Base-by-base conservation (phyloP, 2,888 invertebrate species). In the Ornithoptera priamus region DNA sequence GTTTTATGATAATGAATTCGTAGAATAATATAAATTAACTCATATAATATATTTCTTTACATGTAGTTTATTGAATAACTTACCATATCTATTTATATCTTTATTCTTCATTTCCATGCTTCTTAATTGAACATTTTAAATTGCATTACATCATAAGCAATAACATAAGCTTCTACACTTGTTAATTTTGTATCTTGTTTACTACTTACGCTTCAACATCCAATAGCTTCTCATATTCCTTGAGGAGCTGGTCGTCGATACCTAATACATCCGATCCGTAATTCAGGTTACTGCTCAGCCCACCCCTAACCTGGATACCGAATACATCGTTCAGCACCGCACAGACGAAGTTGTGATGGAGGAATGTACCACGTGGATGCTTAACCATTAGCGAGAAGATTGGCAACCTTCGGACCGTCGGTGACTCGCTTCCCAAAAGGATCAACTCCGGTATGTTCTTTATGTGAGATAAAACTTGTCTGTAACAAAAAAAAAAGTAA, bases 321-420 rank as follows among this genome's bases (percentile, higher is more conserved):
- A 97, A 98, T 39, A 98, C 95, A 81, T 98, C 98, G 81, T 98
- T 98, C 61, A 98, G 93, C 24, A 98, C 94, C 15, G 97, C 96
- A 76, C 96, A 96, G 15, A 98, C 95, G 89, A 96, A 95, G 88
- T 97, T 97, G 86, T 98, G 97, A 85, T 98, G 98, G 2, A 98
- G 94, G 83, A 96, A 97, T 18, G 96, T 95, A 50, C 97, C 96
- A 57, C 96, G 90, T 0, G 96, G 95, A 84, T 97, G 97, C 75
- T 96, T 94, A 65, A 98, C 95, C 92, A 98, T 94, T 80, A 98
- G 95, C 7, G 97, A 97, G 85, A 98, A 96, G 69, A 97, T 95
- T 3, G 98, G 96, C 39, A 98, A 93, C 61, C 96, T 92, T 77
- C 95, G 94, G 36, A 94, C 93, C 12, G 94, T 94, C 1, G 94